Conservation (phyloP, 2,113 vertebrate species). For the Herpetotheres cachinnans region DNA sequence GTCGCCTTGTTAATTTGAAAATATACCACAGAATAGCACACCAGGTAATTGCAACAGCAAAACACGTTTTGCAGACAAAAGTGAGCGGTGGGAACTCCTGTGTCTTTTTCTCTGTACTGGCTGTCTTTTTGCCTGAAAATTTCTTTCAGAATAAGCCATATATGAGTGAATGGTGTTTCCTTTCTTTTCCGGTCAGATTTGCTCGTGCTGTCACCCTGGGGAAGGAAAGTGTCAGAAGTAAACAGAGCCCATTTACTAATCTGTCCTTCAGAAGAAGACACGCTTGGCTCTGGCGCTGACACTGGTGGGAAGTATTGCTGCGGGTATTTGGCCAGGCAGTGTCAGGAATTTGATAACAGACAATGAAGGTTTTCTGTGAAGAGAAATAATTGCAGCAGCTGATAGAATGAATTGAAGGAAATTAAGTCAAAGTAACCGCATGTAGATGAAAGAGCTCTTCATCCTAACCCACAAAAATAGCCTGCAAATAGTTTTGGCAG, state of each 20-base stretch:
- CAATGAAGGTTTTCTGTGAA: background rate
- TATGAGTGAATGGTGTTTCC: background rate
- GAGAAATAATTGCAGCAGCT: constrained; percentile 8
- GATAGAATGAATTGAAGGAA: constrained; percentile 26
- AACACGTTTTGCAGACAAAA: background rate
- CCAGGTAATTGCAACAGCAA: background rate
- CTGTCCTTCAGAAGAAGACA: background rate
- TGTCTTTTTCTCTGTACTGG: background rate
- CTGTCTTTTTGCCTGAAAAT: background rate
- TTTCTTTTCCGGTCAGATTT: background rate
- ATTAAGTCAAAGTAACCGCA: constrained; percentile 13
- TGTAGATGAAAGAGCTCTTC: background rate
- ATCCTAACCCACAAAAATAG: background rate
- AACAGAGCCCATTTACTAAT: background rate
- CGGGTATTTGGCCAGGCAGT: background rate
- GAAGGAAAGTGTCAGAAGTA: background rate
- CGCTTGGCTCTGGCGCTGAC: rapidly evolving
- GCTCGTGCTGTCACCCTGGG: background rate
- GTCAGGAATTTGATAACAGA: background rate
- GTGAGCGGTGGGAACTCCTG: background rate
- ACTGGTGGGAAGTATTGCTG: background rate
- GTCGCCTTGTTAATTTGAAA: background rate
- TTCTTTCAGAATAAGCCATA: background rate
- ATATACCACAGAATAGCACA: background rate
- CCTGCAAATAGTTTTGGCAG: background rate